Evolutionary conservation across 2,113 vertebrate species (phyloP).

Genomic region (Percopsis transmontana): DNA sequence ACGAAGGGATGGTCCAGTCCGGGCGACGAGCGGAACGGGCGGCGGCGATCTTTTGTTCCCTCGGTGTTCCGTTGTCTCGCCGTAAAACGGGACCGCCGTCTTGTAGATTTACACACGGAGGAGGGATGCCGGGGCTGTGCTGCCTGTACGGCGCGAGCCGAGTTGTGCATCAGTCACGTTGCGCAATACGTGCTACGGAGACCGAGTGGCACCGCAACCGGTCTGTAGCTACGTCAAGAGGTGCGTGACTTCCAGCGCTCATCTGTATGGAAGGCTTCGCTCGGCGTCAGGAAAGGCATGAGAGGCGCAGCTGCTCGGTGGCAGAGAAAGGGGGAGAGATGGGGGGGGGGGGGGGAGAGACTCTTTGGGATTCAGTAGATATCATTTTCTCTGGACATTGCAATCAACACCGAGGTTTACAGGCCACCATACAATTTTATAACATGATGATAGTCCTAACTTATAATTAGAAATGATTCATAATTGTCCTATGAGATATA

Average conservation of each 20-base stretch:
- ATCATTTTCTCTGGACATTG: slow-evolving; percentile 52
- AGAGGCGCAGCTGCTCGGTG: slow-evolving; percentile 69
- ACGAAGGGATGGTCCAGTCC: slow-evolving; percentile 54
- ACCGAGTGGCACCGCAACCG: slow-evolving; percentile 81
- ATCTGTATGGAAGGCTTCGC: slow-evolving; percentile 78
- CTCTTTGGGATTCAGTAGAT: slow-evolving; percentile 61
- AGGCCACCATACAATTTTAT: too few relatives aligned
- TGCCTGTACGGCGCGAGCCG: slow-evolving; percentile 62
- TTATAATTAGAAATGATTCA: too few relatives aligned
- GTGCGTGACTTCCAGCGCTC: slow-evolving; percentile 78
- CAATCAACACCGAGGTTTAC: slow-evolving; percentile 35
- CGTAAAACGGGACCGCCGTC: slow-evolving; percentile 22
- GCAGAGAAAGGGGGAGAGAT: not conserved
- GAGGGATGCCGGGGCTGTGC: slow-evolving; percentile 32
- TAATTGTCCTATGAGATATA: too few relatives aligned
- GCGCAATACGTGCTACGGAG: slow-evolving; percentile 85
- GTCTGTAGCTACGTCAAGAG: slow-evolving; percentile 75
- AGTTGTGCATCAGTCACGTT: slow-evolving; percentile 82
- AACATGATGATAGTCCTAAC: too few relatives aligned
- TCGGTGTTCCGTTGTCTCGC: slow-evolving; percentile 14
- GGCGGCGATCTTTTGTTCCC: slow-evolving; percentile 33
- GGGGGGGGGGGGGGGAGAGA: not conserved
- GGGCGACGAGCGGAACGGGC: slow-evolving; percentile 6
- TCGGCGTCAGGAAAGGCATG: slow-evolving; percentile 70
- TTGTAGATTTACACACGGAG: slow-evolving; percentile 16